Percentiles rank a stretch among this genome's conserved stretches.
Conservation (phyloP, 2,797 vertebrate species). For the Paratrypauchen microcephalus region DNA sequence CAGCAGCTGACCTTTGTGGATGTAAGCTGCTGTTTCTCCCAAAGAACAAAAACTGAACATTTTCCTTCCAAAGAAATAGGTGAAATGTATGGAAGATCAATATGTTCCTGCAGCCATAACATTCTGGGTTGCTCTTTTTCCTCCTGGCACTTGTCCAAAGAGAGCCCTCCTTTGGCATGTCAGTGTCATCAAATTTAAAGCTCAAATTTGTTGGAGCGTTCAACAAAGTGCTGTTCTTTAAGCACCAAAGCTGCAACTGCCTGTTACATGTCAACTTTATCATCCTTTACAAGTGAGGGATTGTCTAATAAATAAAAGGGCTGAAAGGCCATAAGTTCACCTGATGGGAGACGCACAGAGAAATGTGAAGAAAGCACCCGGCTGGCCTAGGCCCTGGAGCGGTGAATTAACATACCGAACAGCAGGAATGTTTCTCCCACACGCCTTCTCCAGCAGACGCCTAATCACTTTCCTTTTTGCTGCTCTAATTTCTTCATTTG, state of each 20-base stretch:
- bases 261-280: conserved; percentile 71
- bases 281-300: conserved; percentile 71
- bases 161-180: conserved; percentile 72
- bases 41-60: conserved; percentile 30
- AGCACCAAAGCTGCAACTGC: conserved; percentile 50
- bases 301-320: conserved; percentile 68
- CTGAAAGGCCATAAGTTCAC: conserved; percentile 61
- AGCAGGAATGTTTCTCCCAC: conserved; percentile 72
- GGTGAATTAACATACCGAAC: conserved; percentile 73
- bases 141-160: conserved; percentile 65
- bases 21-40: conserved; percentile 39
- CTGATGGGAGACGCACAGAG: conserved; percentile 43
- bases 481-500: conserved; percentile 17
- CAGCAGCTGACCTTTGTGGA: conserved; percentile 59
- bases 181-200: conserved; percentile 69
- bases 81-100: conserved; percentile 13
- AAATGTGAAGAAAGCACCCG: conserved; percentile 56
- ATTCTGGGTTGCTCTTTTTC: conserved; percentile 46
- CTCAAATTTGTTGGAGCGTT: conserved; percentile 72
- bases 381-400: conserved; percentile 67
- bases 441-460: conserved; percentile 53
- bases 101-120: conserved; percentile 39
- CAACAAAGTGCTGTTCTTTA: conserved; percentile 60
- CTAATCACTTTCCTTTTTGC: conserved; percentile 43
- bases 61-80: conserved; percentile 7